Evolutionary conservation across 2,113 vertebrate species (phyloP), one percentile per base, ranked within the genome.

Genomic region (Semnornis frantzii): DNA sequence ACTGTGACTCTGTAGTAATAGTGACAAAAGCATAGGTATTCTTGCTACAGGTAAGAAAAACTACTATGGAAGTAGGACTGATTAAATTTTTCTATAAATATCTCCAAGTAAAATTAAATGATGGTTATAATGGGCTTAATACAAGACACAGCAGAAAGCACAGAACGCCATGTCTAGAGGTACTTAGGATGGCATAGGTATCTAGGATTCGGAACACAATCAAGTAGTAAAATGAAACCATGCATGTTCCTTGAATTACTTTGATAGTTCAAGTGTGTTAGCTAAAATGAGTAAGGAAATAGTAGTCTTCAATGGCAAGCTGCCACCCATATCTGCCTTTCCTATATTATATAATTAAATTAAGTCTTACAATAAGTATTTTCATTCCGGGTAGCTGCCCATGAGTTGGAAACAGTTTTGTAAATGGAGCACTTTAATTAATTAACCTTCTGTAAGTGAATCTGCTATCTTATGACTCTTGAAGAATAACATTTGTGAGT

Each of bases 341-440:
- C 79, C 62, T 64, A 10, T 90, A 62, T 77, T 48, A 48, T 76
- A 75, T 82, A 87, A 89, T 92, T 89, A 89, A 92, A 76, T 79
- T 27, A 86, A 86, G 76, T 58, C 55, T 82, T 92, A 76, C 33
- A 87, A 62, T 74, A 95, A 95, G 66, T 86, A 79, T 95, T 92
- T 86, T 23, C 30, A 79, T 79, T 93, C 62, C 63, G 64, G 21
- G 27, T 73, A 87, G 68, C 64, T 93, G 57, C 33, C 81, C 71
- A 37, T 68, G 24, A 89, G 46, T 87, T 92, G 42, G 46, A 91
- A 87, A 73, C 1, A 2, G 44, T 80, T 91, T 91, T 77, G 42
- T 92, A 60, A 93, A 86, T 59, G 37, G 46, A 89, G 12, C 8
- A 39, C 89, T 95, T 93, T 91, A 94, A 71, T 70, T 93, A 80